Base-by-base conservation (phyloP, 1,140 invertebrate genomes). In the Harlomillsia oculata region DNA sequence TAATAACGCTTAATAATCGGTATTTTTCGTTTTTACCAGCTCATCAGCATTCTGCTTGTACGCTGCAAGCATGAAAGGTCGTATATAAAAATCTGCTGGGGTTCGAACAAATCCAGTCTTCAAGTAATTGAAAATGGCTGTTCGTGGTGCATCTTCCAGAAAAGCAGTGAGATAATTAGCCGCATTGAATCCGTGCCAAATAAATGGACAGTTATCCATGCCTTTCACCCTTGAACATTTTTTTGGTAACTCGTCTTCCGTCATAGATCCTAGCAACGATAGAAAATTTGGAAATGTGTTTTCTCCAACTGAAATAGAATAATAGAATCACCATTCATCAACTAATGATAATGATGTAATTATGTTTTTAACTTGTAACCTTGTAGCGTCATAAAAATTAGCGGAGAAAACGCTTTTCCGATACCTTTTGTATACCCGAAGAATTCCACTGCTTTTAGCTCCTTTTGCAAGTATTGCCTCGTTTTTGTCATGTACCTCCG, bases 31-130 rank as follows among this genome's bases (percentile, higher is more conserved):
- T 6, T 34, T 8, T 34, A 34, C 30, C 30, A 34, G 30, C 6
- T 34, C 14, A n/a, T n/a, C n/a, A 34, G 9, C 32, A 34, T n/a
- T n/a, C n/a, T n/a, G n/a, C n/a, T n/a, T n/a, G n/a, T n/a, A n/a
- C n/a, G n/a, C 56, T 9, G 60, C 57, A 0, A 60, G 28, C 60
- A 68, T 69, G 46, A 72, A 69, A 11, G 71, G 69, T 5, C 73
- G 45, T 6, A 70, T 55, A 54, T 74, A 75, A 63, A 69, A 69
- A 55, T 74, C 69, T 0, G 69, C 70, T 1, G 74, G 74, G 25
- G 64, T 54, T 3, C 66, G 36, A 13, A 67, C 51, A 63, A 75
- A 75, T 6, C 74, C 73, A 20, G 62, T 61, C 20, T 67, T 68
- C 6, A 69, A 25, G 56, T 71, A 72, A 62, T 73, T 71, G 51